Percentiles rank a stretch among this genome's conserved stretches.
phyloP scores from a whole-genome alignment of 2,113 vertebrate species.

The Myotis davidii region DNA sequence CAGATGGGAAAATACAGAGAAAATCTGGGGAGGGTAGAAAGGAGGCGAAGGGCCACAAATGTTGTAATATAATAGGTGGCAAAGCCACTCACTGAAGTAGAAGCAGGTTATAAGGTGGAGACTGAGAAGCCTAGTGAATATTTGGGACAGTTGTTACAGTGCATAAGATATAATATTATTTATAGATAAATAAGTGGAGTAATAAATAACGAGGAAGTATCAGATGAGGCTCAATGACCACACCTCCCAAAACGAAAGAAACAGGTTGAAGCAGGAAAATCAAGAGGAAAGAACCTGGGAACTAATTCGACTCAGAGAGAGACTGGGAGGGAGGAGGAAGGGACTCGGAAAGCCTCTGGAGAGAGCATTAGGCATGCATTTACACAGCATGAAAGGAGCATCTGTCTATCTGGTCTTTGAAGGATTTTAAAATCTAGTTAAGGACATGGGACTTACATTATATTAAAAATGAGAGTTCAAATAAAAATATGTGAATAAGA shows the following conservation, averaged over 20 bases:
- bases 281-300: background rate
- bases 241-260: background rate
- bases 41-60: background rate
- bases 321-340: background rate
- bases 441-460: background rate
- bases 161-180: background rate
- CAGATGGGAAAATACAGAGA: background rate
- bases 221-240: background rate
- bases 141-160: background rate
- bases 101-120: background rate
- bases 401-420: background rate
- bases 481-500: background rate
- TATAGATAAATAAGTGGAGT: background rate
- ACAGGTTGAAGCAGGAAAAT: background rate
- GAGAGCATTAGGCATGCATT: background rate
- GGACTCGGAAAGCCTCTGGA: background rate
- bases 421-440: background rate
- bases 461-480: background rate
- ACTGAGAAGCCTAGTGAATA: background rate
- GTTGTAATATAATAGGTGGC: background rate
- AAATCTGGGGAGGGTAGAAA: background rate
- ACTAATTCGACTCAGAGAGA: background rate
- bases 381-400: background rate
- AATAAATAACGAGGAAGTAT: background rate
- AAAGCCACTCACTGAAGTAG: background rate